Conservation (phyloP, 2,113 vertebrate species). For the Rhinopomastus cyanomelas region DNA sequence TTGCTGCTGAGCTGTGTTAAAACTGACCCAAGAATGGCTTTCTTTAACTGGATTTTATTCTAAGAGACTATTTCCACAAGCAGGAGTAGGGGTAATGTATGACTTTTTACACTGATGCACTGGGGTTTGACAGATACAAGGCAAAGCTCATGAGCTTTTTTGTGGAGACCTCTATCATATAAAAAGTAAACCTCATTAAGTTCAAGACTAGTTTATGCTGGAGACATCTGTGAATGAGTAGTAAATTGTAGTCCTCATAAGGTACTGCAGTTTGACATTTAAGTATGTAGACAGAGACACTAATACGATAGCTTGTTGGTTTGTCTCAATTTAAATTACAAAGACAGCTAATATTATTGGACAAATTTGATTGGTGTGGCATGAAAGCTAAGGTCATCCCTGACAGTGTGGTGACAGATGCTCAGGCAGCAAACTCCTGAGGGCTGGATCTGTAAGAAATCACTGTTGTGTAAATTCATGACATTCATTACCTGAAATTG, state of each 20-base stretch:
- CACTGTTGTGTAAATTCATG: not conserved
- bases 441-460: not conserved
- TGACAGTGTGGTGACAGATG: not conserved
- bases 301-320: not conserved
- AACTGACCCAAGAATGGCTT: not conserved
- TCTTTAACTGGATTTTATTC: not conserved
- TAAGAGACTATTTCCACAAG: not conserved
- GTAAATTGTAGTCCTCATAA: not conserved
- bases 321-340: not conserved
- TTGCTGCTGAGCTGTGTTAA: not conserved
- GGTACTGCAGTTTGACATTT: not conserved
- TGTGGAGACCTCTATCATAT: not conserved
- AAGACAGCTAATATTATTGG: fast-evolving
- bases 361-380: not conserved
- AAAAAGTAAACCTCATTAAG: not conserved
- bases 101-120: not conserved
- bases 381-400: not conserved
- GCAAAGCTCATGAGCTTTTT: not conserved
- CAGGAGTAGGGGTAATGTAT: not conserved
- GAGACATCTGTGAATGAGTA: not conserved
- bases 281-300: not conserved
- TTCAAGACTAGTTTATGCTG: not conserved
- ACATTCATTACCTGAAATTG: not conserved
- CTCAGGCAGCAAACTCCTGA: not conserved
- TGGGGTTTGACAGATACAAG: not conserved